These are phyloP conservation scores for Drosophila recens DNA, from an alignment of 2,888 invertebrate species.

Conservation along the genomic window DNA sequence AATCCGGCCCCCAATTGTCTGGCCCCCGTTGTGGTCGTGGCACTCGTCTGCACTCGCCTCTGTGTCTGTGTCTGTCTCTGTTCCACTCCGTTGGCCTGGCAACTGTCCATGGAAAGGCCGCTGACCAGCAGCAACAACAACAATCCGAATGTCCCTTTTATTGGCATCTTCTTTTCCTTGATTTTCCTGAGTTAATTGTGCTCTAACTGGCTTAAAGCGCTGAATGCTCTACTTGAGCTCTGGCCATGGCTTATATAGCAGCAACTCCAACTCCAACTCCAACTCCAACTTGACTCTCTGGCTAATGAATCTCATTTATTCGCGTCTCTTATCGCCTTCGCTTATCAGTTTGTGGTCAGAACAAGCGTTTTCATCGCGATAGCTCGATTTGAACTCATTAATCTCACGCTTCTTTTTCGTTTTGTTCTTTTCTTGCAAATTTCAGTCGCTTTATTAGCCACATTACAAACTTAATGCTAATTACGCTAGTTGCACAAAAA, in stretches of 20 bases:
- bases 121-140: slow-evolving; percentile 24
- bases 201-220: neutral
- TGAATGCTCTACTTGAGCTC: slow-evolving; percentile 20
- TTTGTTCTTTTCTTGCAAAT: too few relatives aligned
- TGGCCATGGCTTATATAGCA: slow-evolving; percentile 37
- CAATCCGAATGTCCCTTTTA: slow-evolving; percentile 1
- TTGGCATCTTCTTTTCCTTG: slow-evolving; percentile 15
- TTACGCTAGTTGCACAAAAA: slow-evolving; percentile 14
- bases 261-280: neutral
- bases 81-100: slow-evolving; percentile 29
- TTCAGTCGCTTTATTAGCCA: slow-evolving; percentile 16
- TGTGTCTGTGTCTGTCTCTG: slow-evolving; percentile 9
- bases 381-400: slow-evolving; percentile 54
- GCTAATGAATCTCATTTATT: slow-evolving; percentile 71
- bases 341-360: slow-evolving; percentile 56
- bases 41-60: slow-evolving; percentile 34
- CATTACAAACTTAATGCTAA: slow-evolving; percentile 32
- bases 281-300: neutral
- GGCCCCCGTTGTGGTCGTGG: slow-evolving; percentile 11
- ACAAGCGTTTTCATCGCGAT: slow-evolving; percentile 73
- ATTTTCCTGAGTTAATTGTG: neutral
- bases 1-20: neutral
- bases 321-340: slow-evolving; percentile 50
- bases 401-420: slow-evolving; percentile 31
- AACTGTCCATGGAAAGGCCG: slow-evolving; percentile 1